These are phyloP conservation scores for Noctilio leporinus DNA, from an alignment of 2,113 vertebrate genomes.

Conservation along the genomic window DNA sequence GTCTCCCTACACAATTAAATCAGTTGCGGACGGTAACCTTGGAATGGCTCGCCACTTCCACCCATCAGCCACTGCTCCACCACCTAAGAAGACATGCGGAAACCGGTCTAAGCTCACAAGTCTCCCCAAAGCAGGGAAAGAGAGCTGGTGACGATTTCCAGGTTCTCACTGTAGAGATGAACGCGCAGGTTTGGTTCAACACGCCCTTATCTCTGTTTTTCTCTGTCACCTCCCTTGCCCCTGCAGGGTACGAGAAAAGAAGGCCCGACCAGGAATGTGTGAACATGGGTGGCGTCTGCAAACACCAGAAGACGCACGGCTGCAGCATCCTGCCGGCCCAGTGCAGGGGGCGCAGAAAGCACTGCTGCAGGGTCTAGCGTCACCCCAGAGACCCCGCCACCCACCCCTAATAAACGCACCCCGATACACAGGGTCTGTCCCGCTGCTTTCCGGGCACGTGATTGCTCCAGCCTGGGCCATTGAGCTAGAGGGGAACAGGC, in stretches of 20 bases:
- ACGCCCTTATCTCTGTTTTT: not conserved
- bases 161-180: rapidly evolving
- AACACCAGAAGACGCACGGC: not conserved
- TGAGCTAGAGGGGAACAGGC: not conserved
- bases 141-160: no score
- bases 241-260: not conserved
- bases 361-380: slow-evolving; percentile 30
- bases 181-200: not conserved
- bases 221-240: not conserved
- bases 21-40: not conserved
- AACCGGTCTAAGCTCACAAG: not conserved
- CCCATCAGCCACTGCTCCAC: not conserved
- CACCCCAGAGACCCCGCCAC: rapidly evolving
- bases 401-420: not conserved
- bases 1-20: no score
- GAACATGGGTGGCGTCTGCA: slow-evolving; percentile 40
- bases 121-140: not conserved
- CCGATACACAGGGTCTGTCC: rapidly evolving
- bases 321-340: slow-evolving; percentile 17
- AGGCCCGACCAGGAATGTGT: not conserved
- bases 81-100: not conserved
- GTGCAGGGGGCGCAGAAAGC: not conserved
- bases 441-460: not conserved
- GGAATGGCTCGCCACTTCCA: not conserved
- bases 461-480: no score